These are phyloP conservation scores for Nasonia vitripennis DNA, from an alignment of 1,140 invertebrate genomes.

Conservation along the genomic window DNA sequence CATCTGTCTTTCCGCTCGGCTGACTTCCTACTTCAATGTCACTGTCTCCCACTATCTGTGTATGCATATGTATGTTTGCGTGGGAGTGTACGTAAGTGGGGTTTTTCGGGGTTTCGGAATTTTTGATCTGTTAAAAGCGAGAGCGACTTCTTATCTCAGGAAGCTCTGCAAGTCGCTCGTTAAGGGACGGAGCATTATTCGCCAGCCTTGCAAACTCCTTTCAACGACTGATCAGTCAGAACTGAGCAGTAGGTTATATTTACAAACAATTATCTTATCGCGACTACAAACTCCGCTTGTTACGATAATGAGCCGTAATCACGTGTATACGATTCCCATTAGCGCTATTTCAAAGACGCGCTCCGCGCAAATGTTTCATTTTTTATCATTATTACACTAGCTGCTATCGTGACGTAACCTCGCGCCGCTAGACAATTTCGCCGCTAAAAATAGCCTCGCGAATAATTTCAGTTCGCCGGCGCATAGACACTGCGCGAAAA, in stretches of 20 bases:
- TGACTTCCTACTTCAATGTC: slow-evolving; percentile 3
- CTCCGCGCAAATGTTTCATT: not conserved
- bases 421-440: not conserved
- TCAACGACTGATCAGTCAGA: not conserved
- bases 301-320: not conserved
- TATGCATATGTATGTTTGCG: not conserved
- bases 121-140: too few relatives aligned
- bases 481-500: too few relatives aligned
- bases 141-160: too few relatives aligned
- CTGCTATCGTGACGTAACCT: not conserved
- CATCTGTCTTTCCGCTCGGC: not conserved
- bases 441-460: not conserved
- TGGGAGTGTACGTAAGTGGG: too few relatives aligned
- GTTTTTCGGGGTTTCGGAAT: too few relatives aligned
- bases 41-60: not conserved
- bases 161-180: too few relatives aligned
- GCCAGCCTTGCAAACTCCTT: not conserved
- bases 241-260: not conserved
- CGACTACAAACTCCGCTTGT: not conserved
- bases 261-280: not conserved
- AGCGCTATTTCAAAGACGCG: not conserved
- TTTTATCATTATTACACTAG: not conserved
- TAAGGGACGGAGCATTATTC: too few relatives aligned
- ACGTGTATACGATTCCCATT: not conserved
- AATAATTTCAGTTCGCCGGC: not conserved